Conservation (phyloP, 2,113 vertebrate species). For the Silurus meridionalis region DNA sequence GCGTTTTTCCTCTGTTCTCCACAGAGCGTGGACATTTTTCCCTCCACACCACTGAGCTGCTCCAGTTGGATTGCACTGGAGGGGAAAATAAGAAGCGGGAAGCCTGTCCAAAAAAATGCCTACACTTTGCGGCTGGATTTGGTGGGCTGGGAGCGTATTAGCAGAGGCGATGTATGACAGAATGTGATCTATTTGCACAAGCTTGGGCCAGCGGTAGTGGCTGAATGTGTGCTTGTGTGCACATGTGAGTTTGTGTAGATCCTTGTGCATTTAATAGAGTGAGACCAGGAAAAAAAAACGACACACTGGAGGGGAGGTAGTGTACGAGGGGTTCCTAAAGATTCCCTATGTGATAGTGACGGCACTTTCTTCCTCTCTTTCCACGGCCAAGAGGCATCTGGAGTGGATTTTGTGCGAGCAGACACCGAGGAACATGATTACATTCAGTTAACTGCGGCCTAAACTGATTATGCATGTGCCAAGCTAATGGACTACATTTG, state of each 20-base stretch:
- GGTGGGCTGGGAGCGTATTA: constrained; percentile 54
- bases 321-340: constrained; percentile 68
- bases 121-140: constrained; percentile 55
- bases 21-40: constrained; percentile 56
- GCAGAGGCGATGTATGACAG: constrained; percentile 53
- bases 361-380: constrained; percentile 78
- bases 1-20: constrained; percentile 62
- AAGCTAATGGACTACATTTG: constrained; percentile 99
- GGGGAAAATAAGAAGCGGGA: constrained; percentile 61
- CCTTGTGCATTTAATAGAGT: constrained; percentile 62
- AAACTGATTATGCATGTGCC: constrained; percentile 99
- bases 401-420: constrained; percentile 96
- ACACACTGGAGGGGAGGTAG: constrained; percentile 33
- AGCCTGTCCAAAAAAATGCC: constrained; percentile 46
- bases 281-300: constrained; percentile 60
- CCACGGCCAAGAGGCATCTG: constrained; percentile 84
- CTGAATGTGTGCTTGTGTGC: constrained; percentile 38
- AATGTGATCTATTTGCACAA: constrained; percentile 51
- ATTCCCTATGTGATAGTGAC: constrained; percentile 79
- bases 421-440: constrained; percentile 99
- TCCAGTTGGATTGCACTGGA: constrained; percentile 63
- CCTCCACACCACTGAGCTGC: constrained; percentile 54
- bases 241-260: constrained; percentile 58
- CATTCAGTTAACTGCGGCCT: constrained; percentile 99
- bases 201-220: constrained; percentile 30